phyloP scores from a whole-genome alignment of 2,888 invertebrate genomes.

The Hirtodrosophila cameraria region DNA sequence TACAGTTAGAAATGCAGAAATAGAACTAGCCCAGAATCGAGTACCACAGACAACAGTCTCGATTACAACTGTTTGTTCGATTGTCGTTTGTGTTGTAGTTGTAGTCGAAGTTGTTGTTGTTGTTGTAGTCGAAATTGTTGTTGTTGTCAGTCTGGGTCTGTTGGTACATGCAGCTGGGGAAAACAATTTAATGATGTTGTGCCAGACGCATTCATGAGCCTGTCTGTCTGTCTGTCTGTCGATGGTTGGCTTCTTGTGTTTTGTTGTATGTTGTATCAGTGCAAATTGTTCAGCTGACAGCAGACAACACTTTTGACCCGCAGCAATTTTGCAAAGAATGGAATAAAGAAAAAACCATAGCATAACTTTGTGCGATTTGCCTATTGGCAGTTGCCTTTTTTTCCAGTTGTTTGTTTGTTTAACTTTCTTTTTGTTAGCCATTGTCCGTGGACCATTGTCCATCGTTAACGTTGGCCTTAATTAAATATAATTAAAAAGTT shows the following conservation, averaged over 20 bases:
- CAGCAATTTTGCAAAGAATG: slow-evolving; percentile 13
- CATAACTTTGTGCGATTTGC: slow-evolving; percentile 42
- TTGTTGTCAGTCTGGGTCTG: slow-evolving; percentile 33
- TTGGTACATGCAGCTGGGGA: slow-evolving; percentile 65
- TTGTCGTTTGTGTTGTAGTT: slow-evolving; percentile 6
- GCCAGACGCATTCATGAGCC: slow-evolving; percentile 43
- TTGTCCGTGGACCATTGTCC: no score
- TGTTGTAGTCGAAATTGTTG: slow-evolving; percentile 10
- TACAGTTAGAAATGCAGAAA: slow-evolving; percentile 7
- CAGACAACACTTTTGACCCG: slow-evolving; percentile 29
- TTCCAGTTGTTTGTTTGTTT: slow-evolving; percentile 46
- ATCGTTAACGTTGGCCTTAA: slow-evolving; percentile 51
- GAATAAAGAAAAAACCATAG: slow-evolving; percentile 5
- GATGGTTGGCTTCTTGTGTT: not conserved
- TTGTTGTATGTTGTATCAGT: slow-evolving; percentile 12
- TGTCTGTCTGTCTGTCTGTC: no score
- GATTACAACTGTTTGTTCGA: slow-evolving; percentile 17
- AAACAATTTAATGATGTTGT: slow-evolving; percentile 76
- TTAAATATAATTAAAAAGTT: slow-evolving; percentile 77
- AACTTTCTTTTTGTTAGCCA: slow-evolving; percentile 37
- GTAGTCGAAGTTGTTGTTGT: slow-evolving; percentile 6
- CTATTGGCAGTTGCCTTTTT: slow-evolving; percentile 60
- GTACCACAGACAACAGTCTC: slow-evolving; percentile 16
- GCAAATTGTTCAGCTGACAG: slow-evolving; percentile 32
- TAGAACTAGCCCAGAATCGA: slow-evolving; percentile 1